Conservation (phyloP, 2,797 vertebrate species). For the Tiaroga cobitis region DNA sequence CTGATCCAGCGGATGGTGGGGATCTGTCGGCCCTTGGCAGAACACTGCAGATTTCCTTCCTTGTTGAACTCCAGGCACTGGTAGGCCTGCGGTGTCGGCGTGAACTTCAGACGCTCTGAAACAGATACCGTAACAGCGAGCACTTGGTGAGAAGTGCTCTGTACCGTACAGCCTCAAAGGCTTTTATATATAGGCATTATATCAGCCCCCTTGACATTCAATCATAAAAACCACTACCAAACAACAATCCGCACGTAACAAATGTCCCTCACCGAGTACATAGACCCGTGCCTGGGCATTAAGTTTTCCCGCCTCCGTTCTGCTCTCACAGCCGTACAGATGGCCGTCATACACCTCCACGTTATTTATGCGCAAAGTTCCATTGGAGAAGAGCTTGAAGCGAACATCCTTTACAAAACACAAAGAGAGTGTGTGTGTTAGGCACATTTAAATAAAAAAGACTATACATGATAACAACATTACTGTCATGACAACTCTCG, state of each 20-base stretch:
- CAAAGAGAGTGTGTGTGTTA: neutral
- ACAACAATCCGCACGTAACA: neutral
- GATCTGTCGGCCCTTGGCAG: conserved; percentile 82
- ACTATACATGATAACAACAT: neutral
- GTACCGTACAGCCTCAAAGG: neutral
- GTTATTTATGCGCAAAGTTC: conserved; percentile 84
- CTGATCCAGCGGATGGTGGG: conserved; percentile 84
- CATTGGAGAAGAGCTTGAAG: conserved; percentile 82
- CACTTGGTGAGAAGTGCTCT: neutral
- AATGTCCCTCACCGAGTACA: conserved; percentile 76
- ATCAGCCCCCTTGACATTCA: neutral
- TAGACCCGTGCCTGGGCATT: conserved; percentile 78
- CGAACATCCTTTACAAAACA: conserved; percentile 73
- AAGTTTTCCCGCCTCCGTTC: conserved; percentile 78
- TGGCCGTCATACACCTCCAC: conserved; percentile 88
- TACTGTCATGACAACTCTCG: too few species aligned
- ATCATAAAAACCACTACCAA: neutral
- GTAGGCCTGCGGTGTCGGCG: conserved; percentile 79
- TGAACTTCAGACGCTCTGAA: conserved; percentile 88
- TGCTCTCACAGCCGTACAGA: conserved; percentile 81
- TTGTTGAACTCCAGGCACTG: conserved; percentile 88
- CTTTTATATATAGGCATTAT: neutral
- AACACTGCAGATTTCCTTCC: conserved; percentile 82
- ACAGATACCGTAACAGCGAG: neutral
- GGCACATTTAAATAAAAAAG: neutral